These are phyloP conservation scores for Phallusia fumigata DNA, from an alignment of 23 tunicate species.

Conservation along the genomic window DNA sequence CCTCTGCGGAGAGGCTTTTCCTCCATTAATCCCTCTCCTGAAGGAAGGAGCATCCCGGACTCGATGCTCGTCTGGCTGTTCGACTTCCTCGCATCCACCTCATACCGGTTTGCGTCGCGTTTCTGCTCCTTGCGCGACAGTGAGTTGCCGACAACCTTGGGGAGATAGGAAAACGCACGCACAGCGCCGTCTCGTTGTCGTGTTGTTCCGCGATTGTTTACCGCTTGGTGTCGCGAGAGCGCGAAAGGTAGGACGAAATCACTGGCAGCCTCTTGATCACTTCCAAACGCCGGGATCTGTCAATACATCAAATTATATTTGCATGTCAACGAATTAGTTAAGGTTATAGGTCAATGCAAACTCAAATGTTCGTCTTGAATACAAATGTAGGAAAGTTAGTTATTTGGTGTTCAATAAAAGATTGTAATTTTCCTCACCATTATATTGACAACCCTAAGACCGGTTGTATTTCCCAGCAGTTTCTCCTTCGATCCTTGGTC, in stretches of 20 bases:
- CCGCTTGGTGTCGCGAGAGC: constrained; percentile 53
- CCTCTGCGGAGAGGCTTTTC: neutral
- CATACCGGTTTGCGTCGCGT: neutral
- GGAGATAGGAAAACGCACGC: constrained; percentile 27
- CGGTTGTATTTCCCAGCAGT: neutral
- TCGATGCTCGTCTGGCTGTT: neutral
- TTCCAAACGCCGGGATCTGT: constrained; percentile 30
- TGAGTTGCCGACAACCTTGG: constrained; percentile 58
- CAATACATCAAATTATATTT: no score
- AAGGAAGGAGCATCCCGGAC: neutral
- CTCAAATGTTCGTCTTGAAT: no score
- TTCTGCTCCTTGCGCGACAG: constrained; percentile 12
- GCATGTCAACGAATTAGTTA: no score
- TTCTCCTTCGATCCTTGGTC: constrained; percentile 3
- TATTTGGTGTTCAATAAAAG: no score
- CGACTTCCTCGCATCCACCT: neutral
- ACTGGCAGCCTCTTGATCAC: neutral
- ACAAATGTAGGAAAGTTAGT: no score
- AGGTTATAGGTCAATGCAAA: no score
- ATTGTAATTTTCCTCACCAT: constrained; percentile 31
- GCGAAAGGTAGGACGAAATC: constrained; percentile 43
- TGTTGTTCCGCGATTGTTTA: constrained; percentile 27
- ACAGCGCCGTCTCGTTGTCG: constrained; percentile 26
- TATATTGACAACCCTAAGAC: constrained; percentile 50
- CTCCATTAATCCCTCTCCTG: neutral